Percentiles rank a stretch among this genome's conserved stretches.
Conservation (phyloP, 2,888 invertebrate genomes). For the Dione juno region DNA sequence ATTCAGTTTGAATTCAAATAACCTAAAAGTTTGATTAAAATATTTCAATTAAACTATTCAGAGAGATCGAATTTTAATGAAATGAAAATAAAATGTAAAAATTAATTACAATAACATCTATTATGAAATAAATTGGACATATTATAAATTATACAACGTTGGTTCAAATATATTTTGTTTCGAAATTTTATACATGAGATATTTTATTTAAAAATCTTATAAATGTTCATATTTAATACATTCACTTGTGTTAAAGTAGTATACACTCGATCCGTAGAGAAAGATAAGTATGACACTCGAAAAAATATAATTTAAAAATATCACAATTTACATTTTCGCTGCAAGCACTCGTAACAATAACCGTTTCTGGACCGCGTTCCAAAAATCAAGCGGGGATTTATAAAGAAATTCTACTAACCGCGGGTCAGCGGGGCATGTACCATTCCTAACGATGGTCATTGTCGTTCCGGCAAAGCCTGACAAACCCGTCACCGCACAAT, state of each 20-base stretch:
- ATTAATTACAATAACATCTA: too few relatives aligned
- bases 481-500: constrained; percentile 29
- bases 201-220: background rate
- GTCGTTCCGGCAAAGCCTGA: constrained; percentile 52
- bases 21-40: background rate
- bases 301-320: constrained; percentile 11
- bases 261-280: background rate
- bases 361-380: constrained; percentile 29
- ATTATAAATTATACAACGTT: too few relatives aligned
- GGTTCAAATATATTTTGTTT: background rate
- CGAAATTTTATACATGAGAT: background rate
- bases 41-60: background rate
- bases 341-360: constrained; percentile 40
- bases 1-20: too few relatives aligned
- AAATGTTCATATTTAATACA: background rate
- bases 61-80: too few relatives aligned
- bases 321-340: constrained; percentile 27
- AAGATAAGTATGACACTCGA: constrained; percentile 11
- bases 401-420: constrained; percentile 53
- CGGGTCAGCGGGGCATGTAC: constrained; percentile 58
- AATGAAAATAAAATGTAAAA: too few relatives aligned
- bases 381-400: constrained; percentile 44
- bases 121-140: too few relatives aligned
- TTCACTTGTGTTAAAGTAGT: background rate
- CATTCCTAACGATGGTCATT: constrained; percentile 67